Base-by-base conservation (phyloP, 2,113 vertebrate species). In the Plecotus auritus region DNA sequence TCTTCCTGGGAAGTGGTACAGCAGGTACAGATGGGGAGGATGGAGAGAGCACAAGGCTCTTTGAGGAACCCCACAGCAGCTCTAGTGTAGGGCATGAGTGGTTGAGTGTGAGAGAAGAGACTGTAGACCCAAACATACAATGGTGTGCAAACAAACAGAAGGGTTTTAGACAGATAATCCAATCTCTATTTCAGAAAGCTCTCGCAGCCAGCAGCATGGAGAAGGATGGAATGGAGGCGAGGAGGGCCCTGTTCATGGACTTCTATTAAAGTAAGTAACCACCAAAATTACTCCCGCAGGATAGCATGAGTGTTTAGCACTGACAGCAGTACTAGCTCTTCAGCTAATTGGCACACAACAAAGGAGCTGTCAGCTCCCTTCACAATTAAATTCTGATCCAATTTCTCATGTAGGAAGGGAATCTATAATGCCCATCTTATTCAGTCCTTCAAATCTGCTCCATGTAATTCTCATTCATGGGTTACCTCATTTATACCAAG, bases 21-120 rank as follows among this genome's bases (percentile, higher is more conserved):
- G 6, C 35, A 32, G 40, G 5, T 32, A 20, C 23, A 51, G n/a
- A 23, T 17, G 40, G 17, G 12, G 30, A 51, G n/a, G 26, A 30
- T 5, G 1, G 3, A 91, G 64, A 66, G 80, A 73, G 12, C 18
- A 26, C n/a, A 20, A 20, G 32, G 12, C 17, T 56, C 20, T 66
- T 28, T 17, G n/a, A 72, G 23, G 10, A 81, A 40, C 9, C 12
- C 16, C 28, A 35, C 35, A 54, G 26, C 14, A 22, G 11, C 17
- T 67, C n/a, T 13, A 45, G 22, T 22, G 9, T 11, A 40, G 7
- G 4, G 22, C 0, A 23, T 11, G 7, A 2, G 11, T 3, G 2
- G 49, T 30, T 56, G 64, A 54, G 30, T 59, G 45, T 78, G 49
- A 86, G 72, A 76, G 16, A n/a, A 47, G 12, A 18, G 9, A 1